Evolutionary conservation across 2,113 vertebrate species (phyloP), one percentile per base, ranked within the genome.

Genomic region (Paedocypris sp.): DNA sequence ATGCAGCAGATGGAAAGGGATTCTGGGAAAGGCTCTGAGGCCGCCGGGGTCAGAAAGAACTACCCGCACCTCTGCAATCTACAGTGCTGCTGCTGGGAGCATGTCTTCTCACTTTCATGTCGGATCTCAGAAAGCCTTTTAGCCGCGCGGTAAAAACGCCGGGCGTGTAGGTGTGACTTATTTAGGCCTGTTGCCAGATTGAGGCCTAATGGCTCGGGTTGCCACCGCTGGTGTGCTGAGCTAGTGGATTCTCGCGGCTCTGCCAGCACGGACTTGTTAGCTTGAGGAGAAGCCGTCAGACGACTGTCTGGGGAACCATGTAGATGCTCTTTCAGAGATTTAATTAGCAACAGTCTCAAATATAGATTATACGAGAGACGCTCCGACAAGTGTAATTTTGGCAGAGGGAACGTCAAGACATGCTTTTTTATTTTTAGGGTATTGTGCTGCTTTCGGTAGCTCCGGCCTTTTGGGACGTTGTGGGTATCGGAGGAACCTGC

Each of bases 221-320:
- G 25, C 46, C 51, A 38, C 29, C 48, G 20, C 53, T 35, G 42
- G 42, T 6, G 32, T 31, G 19, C 28, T 49, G 45, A 62, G 52
- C 45, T 12, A 45, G 61, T 54, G n/a, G 2, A 8, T 56, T 57
- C 36, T 57, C 31, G 61, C 16, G 59, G 38, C 42, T 63, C 50
- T 60, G 54, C 61, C 47, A 69, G 42, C 11, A 10, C 10, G 33
- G 48, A 29, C 54, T 69, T 33, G 31, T 69, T 64, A 69, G 13
- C 57, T 22, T 57, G 59, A 43, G 18, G 15, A 43, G n/a, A 36
- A 52, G n/a, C 50, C 48, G 26, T 59, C 18, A 43, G 47, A 52
- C 59, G 31, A 38, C 16, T 19, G 28, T 41, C 32, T 8, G 12
- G 53, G 51, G 29, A 54, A 50, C 9, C 22, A 49, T 33, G 22